Evolutionary conservation across 2,797 vertebrate species (phyloP).

Genomic region (Petrocephalus schoutedeni): DNA sequence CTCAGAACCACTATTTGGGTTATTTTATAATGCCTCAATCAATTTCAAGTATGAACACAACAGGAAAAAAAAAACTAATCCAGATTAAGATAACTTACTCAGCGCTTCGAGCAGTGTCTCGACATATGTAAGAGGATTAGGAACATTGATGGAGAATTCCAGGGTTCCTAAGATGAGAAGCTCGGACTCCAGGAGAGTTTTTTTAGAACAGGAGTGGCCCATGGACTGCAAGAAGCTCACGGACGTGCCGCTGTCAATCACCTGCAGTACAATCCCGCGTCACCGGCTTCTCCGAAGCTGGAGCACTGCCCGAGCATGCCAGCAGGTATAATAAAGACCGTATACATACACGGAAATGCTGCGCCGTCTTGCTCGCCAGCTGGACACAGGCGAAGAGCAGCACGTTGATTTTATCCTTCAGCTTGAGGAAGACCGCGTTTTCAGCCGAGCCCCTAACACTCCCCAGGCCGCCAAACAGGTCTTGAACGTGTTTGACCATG

Average conservation of each 20-base stretch:
- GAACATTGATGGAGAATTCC: conserved; percentile 69
- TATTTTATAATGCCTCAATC: neutral
- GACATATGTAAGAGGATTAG: conserved; percentile 74
- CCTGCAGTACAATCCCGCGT: conserved; percentile 49
- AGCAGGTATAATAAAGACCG: neutral
- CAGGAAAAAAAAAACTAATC: neutral
- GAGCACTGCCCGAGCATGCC: neutral
- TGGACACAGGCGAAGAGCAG: conserved; percentile 79
- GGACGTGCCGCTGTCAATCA: conserved; percentile 66
- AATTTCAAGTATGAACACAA: neutral
- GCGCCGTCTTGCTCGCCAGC: conserved; percentile 85
- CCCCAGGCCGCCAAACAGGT: conserved; percentile 42
- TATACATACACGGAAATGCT: conserved; percentile 69
- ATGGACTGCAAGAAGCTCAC: conserved; percentile 70
- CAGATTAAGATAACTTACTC: conserved; percentile 59
- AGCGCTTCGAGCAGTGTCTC: conserved; percentile 88
- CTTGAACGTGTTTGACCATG: conserved; percentile 71
- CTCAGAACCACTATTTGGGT: neutral
- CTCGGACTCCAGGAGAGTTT: conserved; percentile 75
- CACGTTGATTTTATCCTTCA: conserved; percentile 65
- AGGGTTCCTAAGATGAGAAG: conserved; percentile 78
- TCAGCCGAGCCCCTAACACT: conserved; percentile 42
- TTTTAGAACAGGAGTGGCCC: conserved; percentile 66
- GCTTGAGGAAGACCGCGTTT: conserved; percentile 54
- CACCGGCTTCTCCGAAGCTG: neutral